Percentiles rank a stretch among this genome's conserved stretches.
phyloP scores from a whole-genome alignment of 2,797 vertebrate species.

The Cyclura pinguis region DNA sequence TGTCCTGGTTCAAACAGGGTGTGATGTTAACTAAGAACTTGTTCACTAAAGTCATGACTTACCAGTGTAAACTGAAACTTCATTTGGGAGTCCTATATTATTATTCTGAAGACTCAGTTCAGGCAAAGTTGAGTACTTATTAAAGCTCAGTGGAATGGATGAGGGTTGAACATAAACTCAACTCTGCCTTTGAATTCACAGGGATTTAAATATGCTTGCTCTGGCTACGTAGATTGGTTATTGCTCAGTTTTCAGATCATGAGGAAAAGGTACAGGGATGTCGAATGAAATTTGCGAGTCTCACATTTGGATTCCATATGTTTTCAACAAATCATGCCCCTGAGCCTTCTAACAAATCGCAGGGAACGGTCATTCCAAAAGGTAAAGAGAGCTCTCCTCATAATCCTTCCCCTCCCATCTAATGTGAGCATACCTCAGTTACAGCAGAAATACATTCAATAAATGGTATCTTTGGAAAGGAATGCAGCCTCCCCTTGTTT shows the following conservation, averaged over 20 bases:
- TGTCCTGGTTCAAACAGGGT: slow-evolving; percentile 53
- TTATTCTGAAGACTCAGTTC: background rate
- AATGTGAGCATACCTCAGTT: background rate
- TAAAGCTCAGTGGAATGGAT: background rate
- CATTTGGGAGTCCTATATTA: background rate
- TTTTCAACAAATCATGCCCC: background rate
- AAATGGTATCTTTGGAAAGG: background rate
- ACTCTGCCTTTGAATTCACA: background rate
- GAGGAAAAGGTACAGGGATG: background rate
- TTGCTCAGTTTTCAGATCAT: background rate
- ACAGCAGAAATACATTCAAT: background rate
- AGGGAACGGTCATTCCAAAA: background rate
- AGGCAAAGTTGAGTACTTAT: background rate
- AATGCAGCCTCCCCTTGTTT: slow-evolving; percentile 7
- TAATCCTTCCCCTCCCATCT: background rate
- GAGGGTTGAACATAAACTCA: background rate
- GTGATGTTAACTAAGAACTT: slow-evolving; percentile 46
- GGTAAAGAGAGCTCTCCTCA: background rate
- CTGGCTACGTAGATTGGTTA: background rate
- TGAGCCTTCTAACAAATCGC: background rate
- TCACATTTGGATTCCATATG: no score
- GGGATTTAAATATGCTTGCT: background rate
- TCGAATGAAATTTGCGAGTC: background rate
- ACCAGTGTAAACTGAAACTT: slow-evolving; percentile 37
- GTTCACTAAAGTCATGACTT: slow-evolving; percentile 53